Percentiles rank a stretch among this genome's conserved stretches.
These are phyloP conservation scores for Myotis davidii DNA, from an alignment of 2,113 vertebrate species.

Conservation along the genomic window DNA sequence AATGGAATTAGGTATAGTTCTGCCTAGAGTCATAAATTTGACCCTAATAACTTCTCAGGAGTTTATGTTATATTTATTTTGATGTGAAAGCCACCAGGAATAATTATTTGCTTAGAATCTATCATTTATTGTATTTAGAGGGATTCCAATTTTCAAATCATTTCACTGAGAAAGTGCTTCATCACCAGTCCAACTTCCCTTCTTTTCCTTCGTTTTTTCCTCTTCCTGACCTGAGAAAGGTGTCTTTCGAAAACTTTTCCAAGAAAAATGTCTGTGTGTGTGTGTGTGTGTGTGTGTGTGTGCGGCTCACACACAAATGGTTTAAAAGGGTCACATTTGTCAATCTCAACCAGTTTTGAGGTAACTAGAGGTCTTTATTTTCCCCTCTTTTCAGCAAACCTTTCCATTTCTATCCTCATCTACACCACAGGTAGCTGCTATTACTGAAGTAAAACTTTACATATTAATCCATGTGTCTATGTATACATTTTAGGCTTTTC, in stretches of 20 bases:
- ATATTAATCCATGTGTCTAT: not conserved
- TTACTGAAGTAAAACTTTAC: not conserved
- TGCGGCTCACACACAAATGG: not conserved
- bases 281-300: not conserved
- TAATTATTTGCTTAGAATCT: not conserved
- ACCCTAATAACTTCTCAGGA: not conserved
- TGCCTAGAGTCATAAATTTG: not conserved
- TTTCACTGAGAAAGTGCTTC: not conserved
- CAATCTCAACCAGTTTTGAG: not conserved
- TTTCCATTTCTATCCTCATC: not conserved
- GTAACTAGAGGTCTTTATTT: not conserved
- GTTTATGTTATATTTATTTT: not conserved
- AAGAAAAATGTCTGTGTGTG: not conserved
- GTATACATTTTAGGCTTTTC: not conserved
- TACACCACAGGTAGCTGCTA: not conserved
- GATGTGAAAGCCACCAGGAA: not conserved
- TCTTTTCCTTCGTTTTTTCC: not conserved
- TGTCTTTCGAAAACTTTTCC: not conserved
- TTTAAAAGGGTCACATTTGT: not conserved
- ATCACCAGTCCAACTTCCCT: not conserved
- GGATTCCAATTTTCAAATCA: not conserved
- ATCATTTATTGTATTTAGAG: not conserved
- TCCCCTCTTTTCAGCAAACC: not conserved
- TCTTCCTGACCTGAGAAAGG: not conserved
- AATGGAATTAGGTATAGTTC: not conserved